Base-by-base conservation (phyloP, 1,140 invertebrate species). In the Apis dorsata region DNA sequence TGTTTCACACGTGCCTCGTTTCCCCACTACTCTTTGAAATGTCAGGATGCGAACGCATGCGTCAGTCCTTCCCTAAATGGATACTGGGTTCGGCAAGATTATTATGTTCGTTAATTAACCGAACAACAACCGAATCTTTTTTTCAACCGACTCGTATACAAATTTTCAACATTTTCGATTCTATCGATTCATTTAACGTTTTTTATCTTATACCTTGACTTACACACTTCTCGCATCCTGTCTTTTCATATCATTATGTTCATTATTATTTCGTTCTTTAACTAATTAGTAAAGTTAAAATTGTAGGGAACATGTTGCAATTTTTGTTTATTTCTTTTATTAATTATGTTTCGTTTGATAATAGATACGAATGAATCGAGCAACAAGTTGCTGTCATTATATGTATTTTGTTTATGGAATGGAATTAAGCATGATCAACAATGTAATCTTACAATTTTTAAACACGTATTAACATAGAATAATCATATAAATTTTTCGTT, bases 41-140 rank as follows among this genome's bases (percentile, higher is more conserved):
- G 66, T 71, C 69, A 81, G 79, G 70, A 68, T 83, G 59, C 63
- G 44, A 83, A 88, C 78, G 84, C 74, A 88, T 86, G 78, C 75
- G 86, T 88, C 71, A 57, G n/a, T 65, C 72, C 51, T 70, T 69
- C 60, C 79, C 51, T 60, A 73, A 79, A 84, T 65, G 70, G 44
- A 65, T 77, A 44, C 28, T 74, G 79, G 63, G 73, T 83, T 78
- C 53, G 79, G 51, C 59, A 59, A 53, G 59, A 87, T 87, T 59
- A 80, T 24, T 24, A 24, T 24, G 24, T 24, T 70, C 57, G 44
- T 10, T 78, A 81, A 86, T 86, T 88, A 71, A 71, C 51, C 60
- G 3, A n/a, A 72, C 57, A 79, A 88, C 57, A 76, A 88, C 68
- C 81, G 24, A 53, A 8, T 12, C 53, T 21, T 28, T 51, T 60